A percentile compares a stretch with the other conserved stretches of the same genome.
phyloP scores from a whole-genome alignment of 2,797 vertebrate species.

The Atherinosoma microstoma region DNA sequence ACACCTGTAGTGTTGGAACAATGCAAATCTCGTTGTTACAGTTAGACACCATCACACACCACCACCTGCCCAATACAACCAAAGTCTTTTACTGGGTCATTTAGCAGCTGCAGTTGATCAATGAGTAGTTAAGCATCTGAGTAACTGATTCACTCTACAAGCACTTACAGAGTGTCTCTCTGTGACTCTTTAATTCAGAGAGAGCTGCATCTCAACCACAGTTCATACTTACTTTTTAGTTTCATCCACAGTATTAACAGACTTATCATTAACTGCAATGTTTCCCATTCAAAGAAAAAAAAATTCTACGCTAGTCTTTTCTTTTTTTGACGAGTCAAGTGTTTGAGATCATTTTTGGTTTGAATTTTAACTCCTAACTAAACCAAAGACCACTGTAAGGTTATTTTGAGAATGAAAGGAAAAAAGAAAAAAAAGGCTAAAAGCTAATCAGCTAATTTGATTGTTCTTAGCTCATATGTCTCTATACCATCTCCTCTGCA shows the following conservation, averaged over 20 bases:
- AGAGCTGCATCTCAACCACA: background rate
- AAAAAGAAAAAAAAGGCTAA: background rate
- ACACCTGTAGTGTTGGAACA: background rate
- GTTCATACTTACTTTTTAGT: background rate
- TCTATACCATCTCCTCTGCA: background rate
- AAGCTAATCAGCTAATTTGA: constrained; percentile 27
- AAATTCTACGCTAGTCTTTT: background rate
- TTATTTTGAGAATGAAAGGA: constrained; percentile 6
- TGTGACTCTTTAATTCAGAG: constrained; percentile 7
- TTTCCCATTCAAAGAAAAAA: too few relatives aligned
- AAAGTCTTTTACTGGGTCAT: constrained; percentile 55
- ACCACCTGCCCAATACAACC: constrained; percentile 34
- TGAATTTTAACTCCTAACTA: background rate
- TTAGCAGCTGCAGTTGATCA: constrained; percentile 51
- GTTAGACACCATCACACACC: constrained; percentile 29
- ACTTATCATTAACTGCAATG: too few relatives aligned
- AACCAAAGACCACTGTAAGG: background rate
- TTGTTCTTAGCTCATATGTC: constrained; percentile 12
- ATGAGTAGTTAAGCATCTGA: constrained; percentile 41
- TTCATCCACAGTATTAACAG: too few relatives aligned
- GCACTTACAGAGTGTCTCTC: constrained; percentile 26
- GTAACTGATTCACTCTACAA: constrained; percentile 35
- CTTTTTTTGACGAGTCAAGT: background rate
- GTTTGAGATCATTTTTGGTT: background rate
- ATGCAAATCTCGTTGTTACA: constrained; percentile 1